These are phyloP conservation scores for Drosophila mettleri DNA, from an alignment of 2,888 invertebrate genomes.

Conservation along the genomic window DNA sequence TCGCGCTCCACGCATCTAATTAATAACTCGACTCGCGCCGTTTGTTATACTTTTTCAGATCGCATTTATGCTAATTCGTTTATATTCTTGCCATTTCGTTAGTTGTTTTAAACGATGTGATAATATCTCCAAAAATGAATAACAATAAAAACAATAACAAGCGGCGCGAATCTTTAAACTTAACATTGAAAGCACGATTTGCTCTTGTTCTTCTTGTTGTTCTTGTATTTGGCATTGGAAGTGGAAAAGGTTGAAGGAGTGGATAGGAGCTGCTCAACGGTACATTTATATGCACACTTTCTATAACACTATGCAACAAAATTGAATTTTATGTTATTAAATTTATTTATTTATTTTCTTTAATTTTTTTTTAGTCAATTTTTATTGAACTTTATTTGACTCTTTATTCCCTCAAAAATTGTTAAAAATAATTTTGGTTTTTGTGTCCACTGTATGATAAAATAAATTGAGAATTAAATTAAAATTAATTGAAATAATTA, in stretches of 20 bases:
- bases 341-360: too few species aligned
- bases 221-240: constrained; percentile 47
- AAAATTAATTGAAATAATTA: neutral
- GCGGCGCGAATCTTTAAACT: constrained; percentile 54
- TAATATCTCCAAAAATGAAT: constrained; percentile 59
- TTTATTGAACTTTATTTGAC: neutral
- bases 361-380: neutral
- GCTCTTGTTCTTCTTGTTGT: neutral
- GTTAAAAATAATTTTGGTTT: constrained; percentile 5
- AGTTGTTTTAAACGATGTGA: constrained; percentile 81
- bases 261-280: constrained; percentile 10
- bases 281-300: constrained; percentile 23
- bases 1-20: too few species aligned
- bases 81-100: constrained; percentile 73
- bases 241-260: neutral
- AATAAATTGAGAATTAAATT: constrained; percentile 3
- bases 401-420: neutral
- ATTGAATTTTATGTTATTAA: neutral
- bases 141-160: constrained; percentile 22
- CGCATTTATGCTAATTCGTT: constrained; percentile 57
- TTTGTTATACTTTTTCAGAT: constrained; percentile 56
- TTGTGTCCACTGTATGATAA: constrained; percentile 35
- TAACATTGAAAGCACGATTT: constrained; percentile 32
- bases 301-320: constrained; percentile 49
- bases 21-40: constrained; percentile 55